phyloP scores from a whole-genome alignment of 2,888 invertebrate genomes.

The Meiosimyza decipiens region DNA sequence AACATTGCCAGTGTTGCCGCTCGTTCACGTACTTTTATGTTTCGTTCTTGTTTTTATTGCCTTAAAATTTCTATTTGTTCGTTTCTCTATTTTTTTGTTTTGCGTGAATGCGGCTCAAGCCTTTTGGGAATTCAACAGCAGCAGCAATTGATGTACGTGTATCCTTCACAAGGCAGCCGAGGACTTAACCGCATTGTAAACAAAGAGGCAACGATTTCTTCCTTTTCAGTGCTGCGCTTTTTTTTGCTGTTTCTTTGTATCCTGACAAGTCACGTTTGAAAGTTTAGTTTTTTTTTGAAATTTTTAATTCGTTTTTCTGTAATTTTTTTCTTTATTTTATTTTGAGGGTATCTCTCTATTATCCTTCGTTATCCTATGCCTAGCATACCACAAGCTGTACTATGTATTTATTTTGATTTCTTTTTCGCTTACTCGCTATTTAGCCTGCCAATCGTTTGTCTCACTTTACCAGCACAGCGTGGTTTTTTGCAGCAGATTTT shows the following conservation, averaged over 20 bases:
- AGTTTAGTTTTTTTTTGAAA: not conserved
- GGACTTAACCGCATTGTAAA: conserved; percentile 31
- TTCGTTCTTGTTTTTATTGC: no score
- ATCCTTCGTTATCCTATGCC: conserved; percentile 10
- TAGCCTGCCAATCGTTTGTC: not conserved
- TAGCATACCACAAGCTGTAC: not conserved
- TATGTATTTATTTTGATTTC: not conserved
- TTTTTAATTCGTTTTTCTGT: conserved; percentile 4
- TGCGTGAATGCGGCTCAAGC: not conserved
- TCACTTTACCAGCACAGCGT: not conserved
- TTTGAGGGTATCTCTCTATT: conserved; percentile 18
- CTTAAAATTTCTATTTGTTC: not conserved
- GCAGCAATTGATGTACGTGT: conserved; percentile 16
- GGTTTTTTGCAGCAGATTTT: not conserved
- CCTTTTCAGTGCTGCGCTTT: conserved; percentile 1
- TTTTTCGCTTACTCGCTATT: not conserved
- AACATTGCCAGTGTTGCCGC: conserved; percentile 27
- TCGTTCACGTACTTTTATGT: not conserved
- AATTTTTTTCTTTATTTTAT: not conserved
- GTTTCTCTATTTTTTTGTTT: not conserved
- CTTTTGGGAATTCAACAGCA: conserved; percentile 8
- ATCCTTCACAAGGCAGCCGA: conserved; percentile 23
- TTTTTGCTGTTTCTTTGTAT: not conserved
- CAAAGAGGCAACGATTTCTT: conserved; percentile 1
- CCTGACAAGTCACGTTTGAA: not conserved